phyloP scores from a whole-genome alignment of 2,113 vertebrate genomes.

The Hyperopisus bebe region DNA sequence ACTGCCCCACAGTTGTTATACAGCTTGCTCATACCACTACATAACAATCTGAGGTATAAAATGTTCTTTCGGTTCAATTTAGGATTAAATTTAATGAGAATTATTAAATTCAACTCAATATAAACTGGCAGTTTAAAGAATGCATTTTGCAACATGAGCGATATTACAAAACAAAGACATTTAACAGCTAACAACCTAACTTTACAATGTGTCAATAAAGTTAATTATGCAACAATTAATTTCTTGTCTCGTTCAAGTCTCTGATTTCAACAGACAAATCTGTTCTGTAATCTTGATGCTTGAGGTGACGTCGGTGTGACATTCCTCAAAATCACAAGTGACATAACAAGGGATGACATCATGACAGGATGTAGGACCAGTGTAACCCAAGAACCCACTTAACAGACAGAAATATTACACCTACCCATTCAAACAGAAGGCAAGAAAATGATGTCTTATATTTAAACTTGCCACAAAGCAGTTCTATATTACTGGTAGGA shows the following conservation, averaged over 20 bases:
- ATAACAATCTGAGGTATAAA: neutral
- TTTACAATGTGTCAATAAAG: neutral
- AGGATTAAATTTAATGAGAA: neutral
- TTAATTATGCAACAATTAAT: neutral
- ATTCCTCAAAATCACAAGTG: neutral
- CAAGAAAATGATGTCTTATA: neutral
- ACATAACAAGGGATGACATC: neutral
- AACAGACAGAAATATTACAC: neutral
- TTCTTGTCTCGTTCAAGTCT: neutral
- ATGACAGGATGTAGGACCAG: constrained; percentile 1
- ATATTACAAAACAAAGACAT: neutral
- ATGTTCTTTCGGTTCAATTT: neutral
- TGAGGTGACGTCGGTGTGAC: neutral
- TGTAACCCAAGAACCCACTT: neutral
- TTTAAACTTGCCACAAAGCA: neutral
- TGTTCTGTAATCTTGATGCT: neutral
- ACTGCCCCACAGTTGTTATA: neutral
- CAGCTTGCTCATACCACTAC: neutral
- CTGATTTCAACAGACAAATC: neutral
- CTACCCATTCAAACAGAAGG: neutral
- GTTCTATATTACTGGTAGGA: neutral
- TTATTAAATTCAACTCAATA: neutral
- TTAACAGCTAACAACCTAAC: neutral
- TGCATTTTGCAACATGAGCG: neutral
- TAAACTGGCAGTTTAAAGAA: neutral